phyloP scores from a whole-genome alignment of 1,140 invertebrate genomes.

The Lucilia sericata region DNA sequence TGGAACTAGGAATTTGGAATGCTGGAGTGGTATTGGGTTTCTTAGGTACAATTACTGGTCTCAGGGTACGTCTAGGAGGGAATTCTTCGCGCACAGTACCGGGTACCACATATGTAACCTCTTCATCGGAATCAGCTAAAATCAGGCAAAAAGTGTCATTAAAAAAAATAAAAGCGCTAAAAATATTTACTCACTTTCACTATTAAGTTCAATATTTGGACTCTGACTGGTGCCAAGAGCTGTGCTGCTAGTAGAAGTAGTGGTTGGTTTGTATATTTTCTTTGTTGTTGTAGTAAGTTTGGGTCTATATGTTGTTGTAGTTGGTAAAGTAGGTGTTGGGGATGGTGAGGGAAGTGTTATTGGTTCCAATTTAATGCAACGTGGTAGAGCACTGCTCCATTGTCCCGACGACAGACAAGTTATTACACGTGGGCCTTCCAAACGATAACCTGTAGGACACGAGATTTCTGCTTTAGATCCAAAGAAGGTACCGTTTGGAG shows the following conservation, averaged over 20 bases:
- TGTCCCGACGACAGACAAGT: conserved; percentile 81
- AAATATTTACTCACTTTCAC: conserved; percentile 54
- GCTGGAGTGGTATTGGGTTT: conserved; percentile 60
- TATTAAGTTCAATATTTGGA: conserved; percentile 63
- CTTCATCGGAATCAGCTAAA: conserved; percentile 62
- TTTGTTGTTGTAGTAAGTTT: conserved; percentile 56
- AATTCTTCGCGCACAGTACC: conserved; percentile 67
- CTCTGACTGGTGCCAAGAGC: conserved; percentile 49
- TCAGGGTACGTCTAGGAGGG: conserved; percentile 60
- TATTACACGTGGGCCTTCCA: conserved; percentile 78
- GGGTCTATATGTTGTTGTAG: conserved; percentile 47
- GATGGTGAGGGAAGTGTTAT: conserved; percentile 59
- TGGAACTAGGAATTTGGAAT: conserved; percentile 51
- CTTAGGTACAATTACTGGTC: conserved; percentile 63
- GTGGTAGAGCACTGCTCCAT: conserved; percentile 82
- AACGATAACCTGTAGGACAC: conserved; percentile 78
- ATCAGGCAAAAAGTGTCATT: neutral
- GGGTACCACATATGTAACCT: conserved; percentile 61
- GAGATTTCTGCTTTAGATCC: conserved; percentile 81
- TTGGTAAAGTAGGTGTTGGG: conserved; percentile 59
- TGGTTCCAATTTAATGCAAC: conserved; percentile 75
- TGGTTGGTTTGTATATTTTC: conserved; percentile 53
- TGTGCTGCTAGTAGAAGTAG: conserved; percentile 52
- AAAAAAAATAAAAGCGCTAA: neutral
- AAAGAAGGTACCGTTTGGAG: conserved; percentile 76